Base-by-base conservation (phyloP, 2,797 vertebrate genomes). In the Benthosema pterotum region DNA sequence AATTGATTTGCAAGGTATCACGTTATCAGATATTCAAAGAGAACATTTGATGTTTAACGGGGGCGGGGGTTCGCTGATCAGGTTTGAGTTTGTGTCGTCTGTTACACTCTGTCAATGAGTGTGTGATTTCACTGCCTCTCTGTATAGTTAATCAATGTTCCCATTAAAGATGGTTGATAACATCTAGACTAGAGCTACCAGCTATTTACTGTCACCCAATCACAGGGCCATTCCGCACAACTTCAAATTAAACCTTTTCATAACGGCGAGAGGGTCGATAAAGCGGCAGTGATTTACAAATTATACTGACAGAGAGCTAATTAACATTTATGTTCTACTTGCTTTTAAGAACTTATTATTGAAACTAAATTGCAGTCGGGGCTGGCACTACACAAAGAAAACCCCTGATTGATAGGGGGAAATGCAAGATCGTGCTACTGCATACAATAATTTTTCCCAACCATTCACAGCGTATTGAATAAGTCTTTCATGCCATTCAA, bases 131-230 rank as follows among this genome's bases (percentile, higher is more conserved):
- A 25, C 52, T 22, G 13, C 66, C 17, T 60, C 32, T 42, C 48
- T 19, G 22, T 42, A 22, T 50, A 46, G 58, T 58, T 49, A 64
- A 70, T 70, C 53, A 47, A 51, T 12, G 54, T 46, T 60, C 19
- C 52, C 18, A 66, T 69, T 57, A 63, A 66, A 58, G 17, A 52
- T 50, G 50, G 46, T 55, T 67, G 47, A 61, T 55, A 38, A 32
- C 17, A 54, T 60, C 48, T 57, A 57, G 16, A 57, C 48, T 57
- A 57, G 16, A 57, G 52, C 62, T 42, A 49, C 43, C 47, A 47
- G 18, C 57, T 22, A 61, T 57, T 51, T 60, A 45, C 38, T 51
- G 60, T 49, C 19, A 4, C 52, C 38, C 45, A 42, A 57, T 60
- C 47, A 51, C 46, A 52, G 52, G 38, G 11, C 19, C n/a, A 15